A percentile compares a stretch with the other conserved stretches of the same genome.
Conservation (phyloP, 2,113 vertebrate genomes). For the Pseudonaja textilis region DNA sequence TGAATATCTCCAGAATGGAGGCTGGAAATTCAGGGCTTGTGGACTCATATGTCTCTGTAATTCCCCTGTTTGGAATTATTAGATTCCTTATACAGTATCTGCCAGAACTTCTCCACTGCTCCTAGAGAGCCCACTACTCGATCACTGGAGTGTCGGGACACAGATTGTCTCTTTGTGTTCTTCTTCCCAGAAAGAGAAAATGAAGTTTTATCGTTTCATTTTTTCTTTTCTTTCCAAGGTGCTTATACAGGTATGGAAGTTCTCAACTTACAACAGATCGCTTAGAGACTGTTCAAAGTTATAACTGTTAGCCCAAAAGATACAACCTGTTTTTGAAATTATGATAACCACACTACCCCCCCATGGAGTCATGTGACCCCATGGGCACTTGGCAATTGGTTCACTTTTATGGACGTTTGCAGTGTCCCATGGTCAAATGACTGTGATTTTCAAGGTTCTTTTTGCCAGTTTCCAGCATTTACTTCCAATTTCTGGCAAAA, state of each 20-base stretch:
- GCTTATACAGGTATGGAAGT: not conserved
- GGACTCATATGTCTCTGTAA: not conserved
- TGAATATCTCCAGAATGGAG: not conserved
- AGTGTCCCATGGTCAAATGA: not conserved
- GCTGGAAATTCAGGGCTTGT: not conserved
- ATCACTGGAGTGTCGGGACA: not conserved
- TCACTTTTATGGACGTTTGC: not conserved
- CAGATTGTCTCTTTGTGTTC: not conserved
- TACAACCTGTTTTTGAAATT: not conserved
- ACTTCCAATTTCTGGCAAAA: not conserved
- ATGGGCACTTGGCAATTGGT: not conserved
- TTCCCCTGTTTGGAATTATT: not conserved
- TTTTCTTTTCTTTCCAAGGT: not conserved
- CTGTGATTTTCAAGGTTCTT: not conserved
- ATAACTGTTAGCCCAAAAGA: not conserved
- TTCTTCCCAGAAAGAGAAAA: not conserved
- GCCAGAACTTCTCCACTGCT: not conserved
- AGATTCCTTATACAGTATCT: not conserved
- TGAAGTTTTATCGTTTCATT: not conserved
- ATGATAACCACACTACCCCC: not conserved
- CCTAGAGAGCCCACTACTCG: not conserved
- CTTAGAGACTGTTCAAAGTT: not conserved
- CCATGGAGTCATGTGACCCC: not conserved
- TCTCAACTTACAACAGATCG: not conserved
- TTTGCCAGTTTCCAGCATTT: not conserved